phyloP scores from a whole-genome alignment of 2,888 invertebrate genomes.

The Papilio demoleus region DNA sequence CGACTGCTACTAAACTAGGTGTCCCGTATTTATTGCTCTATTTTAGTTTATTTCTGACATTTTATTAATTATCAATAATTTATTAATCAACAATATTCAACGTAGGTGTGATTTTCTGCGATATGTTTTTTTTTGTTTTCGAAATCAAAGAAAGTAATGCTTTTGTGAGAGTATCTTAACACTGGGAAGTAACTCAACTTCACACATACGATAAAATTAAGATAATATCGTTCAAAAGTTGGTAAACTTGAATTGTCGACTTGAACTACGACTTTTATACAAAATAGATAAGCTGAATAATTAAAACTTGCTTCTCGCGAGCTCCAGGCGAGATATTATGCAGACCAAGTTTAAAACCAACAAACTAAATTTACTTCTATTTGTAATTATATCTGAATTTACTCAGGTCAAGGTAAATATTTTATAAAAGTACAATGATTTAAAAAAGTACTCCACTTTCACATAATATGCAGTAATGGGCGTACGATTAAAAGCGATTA shows the following conservation, averaged over 20 bases:
- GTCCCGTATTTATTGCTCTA: too few species aligned
- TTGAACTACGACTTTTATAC: constrained; percentile 1
- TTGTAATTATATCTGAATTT: neutral
- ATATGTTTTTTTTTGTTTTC: neutral
- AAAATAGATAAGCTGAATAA: constrained; percentile 7
- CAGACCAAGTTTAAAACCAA: neutral
- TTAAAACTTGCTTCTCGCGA: neutral
- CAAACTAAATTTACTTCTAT: neutral
- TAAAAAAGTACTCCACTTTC: too few species aligned
- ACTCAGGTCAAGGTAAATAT: neutral
- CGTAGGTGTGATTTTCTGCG: neutral
- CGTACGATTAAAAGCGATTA: too few species aligned
- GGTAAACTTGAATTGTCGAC: neutral
- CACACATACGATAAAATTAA: neutral
- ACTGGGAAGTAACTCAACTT: neutral
- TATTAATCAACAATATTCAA: neutral
- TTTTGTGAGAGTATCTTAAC: neutral
- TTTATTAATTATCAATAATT: too few species aligned
- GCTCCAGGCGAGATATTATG: neutral
- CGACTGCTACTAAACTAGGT: too few species aligned
- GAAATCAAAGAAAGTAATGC: neutral
- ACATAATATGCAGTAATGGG: too few species aligned
- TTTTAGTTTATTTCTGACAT: too few species aligned
- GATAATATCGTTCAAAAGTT: neutral
- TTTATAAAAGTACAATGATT: neutral